Base-by-base conservation (phyloP, 2,113 vertebrate species). In the Myotis lucifugus region DNA sequence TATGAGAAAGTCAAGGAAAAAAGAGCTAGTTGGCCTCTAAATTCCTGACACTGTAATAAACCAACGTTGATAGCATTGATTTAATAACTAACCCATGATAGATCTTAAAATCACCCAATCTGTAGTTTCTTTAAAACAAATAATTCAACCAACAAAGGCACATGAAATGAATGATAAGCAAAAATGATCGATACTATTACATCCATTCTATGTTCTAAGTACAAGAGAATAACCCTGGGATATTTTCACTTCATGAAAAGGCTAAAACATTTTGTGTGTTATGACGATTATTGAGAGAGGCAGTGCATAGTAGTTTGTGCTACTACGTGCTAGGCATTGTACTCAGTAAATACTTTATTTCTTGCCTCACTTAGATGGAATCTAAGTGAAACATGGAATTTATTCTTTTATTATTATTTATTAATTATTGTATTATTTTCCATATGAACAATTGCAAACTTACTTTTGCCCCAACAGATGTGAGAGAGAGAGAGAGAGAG, bases 1-100 rank as follows among this genome's bases (percentile, higher is more conserved):
- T 76, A 67, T 66, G 69, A 91, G 72, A 54, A 89, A 91, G 21
- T 66, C 77, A 92, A 91, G 52, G 34, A 64, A 82, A 77, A 95
- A 92, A 90, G 56, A 76, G 32, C 7, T 59, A 78, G 8, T 48
- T 81, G 40, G 14, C 56, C 46, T 89, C 59, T 77, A 92, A 88
- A 88, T 74, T 88, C 23, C 78, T 72, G 48, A 73, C 66, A 54
- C 67, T 85, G 9, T 79, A 94, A 67, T 89, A 84, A 95, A 59
- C 40, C 54, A 92, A 78, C 19, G 85, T 92, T 73, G 83, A 19
- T 61, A 91, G 19, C 78, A 87, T 11, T 32, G 83, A 94, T 90
- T 90, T 96, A 87, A 95, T 96, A 93, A 95, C 25, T 54, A 94
- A 94, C 32, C 37, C 85, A 92, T 69, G 19, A 96, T 67, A 90